Evolutionary conservation across 1,140 invertebrate genomes (phyloP).

Genomic region (Zophobas morio): DNA sequence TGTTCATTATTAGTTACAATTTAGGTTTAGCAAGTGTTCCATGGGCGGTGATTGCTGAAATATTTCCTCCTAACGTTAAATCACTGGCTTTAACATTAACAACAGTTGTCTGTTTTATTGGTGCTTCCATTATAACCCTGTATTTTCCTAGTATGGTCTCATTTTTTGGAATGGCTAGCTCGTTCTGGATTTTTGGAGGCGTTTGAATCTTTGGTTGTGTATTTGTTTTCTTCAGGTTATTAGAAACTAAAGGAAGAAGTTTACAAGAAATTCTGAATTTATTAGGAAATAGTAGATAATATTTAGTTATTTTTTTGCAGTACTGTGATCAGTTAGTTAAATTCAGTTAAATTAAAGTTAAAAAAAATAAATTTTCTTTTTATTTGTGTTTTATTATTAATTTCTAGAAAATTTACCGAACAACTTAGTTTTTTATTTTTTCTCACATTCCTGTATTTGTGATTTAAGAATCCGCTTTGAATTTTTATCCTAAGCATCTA

Average conservation of each 20-base stretch:
- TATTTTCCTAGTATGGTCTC: constrained; percentile 75
- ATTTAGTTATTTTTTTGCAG: neutral
- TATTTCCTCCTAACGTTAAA: constrained; percentile 82
- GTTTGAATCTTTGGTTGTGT: constrained; percentile 74
- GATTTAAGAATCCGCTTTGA: too few relatives aligned
- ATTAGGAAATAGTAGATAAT: constrained; percentile 19
- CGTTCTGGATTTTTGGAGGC: constrained; percentile 84
- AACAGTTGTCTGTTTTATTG: constrained; percentile 81
- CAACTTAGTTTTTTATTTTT: too few relatives aligned
- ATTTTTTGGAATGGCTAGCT: constrained; percentile 76
- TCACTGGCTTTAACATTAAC: constrained; percentile 80
- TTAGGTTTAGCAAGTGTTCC: constrained; percentile 84
- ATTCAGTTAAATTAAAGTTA: too few relatives aligned
- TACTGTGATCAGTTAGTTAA: neutral
- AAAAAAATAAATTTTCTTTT: too few relatives aligned
- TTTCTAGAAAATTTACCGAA: too few relatives aligned
- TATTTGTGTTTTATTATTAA: too few relatives aligned
- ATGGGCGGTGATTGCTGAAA: constrained; percentile 86
- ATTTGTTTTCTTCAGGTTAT: constrained; percentile 75
- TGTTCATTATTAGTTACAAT: constrained; percentile 60
- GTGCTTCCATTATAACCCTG: constrained; percentile 84
- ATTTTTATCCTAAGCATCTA: too few relatives aligned
- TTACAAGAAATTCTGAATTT: constrained; percentile 69
- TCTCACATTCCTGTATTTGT: too few relatives aligned
- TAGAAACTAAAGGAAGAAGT: constrained; percentile 86